phyloP scores from a whole-genome alignment of 2,113 vertebrate genomes.

The Butastur rufipennis region DNA sequence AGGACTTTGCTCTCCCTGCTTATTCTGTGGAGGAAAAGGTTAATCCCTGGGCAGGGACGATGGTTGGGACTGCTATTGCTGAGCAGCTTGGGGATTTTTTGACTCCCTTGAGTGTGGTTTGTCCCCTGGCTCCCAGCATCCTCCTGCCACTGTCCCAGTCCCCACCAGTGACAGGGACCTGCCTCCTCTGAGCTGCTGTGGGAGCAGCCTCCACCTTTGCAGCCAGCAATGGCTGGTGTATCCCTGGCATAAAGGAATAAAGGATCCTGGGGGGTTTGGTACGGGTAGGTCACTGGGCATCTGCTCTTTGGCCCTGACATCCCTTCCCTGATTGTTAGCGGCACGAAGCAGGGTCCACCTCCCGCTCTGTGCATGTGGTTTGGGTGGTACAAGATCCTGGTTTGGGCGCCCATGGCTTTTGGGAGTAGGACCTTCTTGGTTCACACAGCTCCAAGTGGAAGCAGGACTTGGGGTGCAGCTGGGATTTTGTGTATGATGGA shows the following conservation, averaged over 20 bases:
- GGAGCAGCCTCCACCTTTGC: background rate
- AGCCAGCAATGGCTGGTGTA: background rate
- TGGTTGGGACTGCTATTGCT: background rate
- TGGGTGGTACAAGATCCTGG: too few relatives aligned
- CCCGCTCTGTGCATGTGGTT: accelerated
- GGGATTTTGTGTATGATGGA: accelerated
- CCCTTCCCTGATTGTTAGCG: background rate
- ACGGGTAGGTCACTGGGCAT: background rate
- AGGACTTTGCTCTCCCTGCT: background rate
- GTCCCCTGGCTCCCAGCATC: background rate
- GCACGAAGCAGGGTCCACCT: too few relatives aligned
- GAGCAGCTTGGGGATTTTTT: background rate
- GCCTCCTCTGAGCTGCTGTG: background rate
- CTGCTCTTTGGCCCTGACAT: background rate
- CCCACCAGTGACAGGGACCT: background rate
- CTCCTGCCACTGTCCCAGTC: background rate
- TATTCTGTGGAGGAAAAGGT: background rate
- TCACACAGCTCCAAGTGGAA: accelerated
- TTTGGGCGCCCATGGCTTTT: background rate
- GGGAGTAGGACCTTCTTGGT: too few relatives aligned
- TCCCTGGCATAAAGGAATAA: background rate
- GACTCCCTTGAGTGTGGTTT: background rate
- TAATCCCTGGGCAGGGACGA: background rate
- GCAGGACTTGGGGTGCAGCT: background rate
- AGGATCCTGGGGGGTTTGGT: accelerated